Evolutionary conservation across 64 coral and sea anemone species (phyloP).

Genomic region (Anthopleura sola): DNA sequence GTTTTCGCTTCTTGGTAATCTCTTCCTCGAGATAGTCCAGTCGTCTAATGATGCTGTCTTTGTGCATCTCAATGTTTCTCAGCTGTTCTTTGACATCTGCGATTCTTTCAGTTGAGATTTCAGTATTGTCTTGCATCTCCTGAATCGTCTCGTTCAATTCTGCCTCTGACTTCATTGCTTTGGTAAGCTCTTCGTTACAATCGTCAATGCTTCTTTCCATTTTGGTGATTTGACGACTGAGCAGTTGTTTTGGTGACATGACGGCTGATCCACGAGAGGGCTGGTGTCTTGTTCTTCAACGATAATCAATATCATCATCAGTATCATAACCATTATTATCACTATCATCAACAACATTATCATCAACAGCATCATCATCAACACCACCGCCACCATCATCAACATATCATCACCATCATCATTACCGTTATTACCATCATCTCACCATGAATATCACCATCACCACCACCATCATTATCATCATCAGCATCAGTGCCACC

Average conservation of each 20-base stretch:
- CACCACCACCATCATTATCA: no score
- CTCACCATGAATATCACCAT: no score
- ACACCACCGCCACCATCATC: no score
- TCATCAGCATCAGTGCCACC: no score
- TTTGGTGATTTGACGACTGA: slow-evolving; percentile 70
- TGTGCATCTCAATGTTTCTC: slow-evolving; percentile 53
- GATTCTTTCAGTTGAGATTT: slow-evolving; percentile 55
- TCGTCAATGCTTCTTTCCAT: slow-evolving; percentile 62
- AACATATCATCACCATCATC: no score
- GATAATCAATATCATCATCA: not conserved
- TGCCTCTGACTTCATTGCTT: slow-evolving; percentile 73
- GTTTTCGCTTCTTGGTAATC: slow-evolving; percentile 55
- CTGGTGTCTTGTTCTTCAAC: not conserved
- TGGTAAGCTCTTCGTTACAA: slow-evolving; percentile 66
- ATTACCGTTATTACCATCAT: no score
- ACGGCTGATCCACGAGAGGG: not conserved
- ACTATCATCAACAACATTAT: no score
- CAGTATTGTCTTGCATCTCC: slow-evolving; percentile 59
- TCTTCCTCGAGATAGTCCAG: slow-evolving; percentile 80
- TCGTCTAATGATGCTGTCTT: slow-evolving; percentile 65
- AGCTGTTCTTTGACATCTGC: slow-evolving; percentile 57
- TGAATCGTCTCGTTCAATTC: slow-evolving; percentile 53
- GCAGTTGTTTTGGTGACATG: slow-evolving; percentile 71
- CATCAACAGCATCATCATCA: no score
- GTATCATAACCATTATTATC: no score